A percentile compares a stretch with the other conserved stretches of the same genome.
These are phyloP conservation scores for Sipha maydis DNA, from an alignment of 2,888 invertebrate species.

Conservation along the genomic window DNA sequence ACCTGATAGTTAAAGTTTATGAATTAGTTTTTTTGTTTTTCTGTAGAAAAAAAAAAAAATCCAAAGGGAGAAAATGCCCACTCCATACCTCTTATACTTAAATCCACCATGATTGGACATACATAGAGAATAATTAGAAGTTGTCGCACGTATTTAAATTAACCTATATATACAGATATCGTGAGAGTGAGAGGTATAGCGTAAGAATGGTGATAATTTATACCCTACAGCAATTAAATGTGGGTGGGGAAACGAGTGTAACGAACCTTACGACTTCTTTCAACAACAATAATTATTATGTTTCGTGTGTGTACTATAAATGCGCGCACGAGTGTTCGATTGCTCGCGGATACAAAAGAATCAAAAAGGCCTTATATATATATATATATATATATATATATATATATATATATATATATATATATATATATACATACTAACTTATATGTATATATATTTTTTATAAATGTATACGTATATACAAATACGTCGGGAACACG, in stretches of 20 bases:
- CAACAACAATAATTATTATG: slow-evolving; percentile 28
- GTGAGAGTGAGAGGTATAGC: too few species aligned
- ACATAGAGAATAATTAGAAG: too few species aligned
- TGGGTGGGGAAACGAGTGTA: neutral
- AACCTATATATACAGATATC: too few species aligned
- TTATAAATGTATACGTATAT: neutral
- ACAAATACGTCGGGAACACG: slow-evolving; percentile 11
- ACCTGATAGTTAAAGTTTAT: too few species aligned
- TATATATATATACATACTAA: neutral
- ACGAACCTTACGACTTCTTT: neutral
- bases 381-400: neutral
- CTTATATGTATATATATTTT: neutral
- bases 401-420: neutral
- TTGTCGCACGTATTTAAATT: too few species aligned
- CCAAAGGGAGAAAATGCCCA: too few species aligned
- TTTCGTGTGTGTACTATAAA: neutral
- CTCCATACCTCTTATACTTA: too few species aligned
- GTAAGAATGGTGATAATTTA: too few species aligned
- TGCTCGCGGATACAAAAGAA: slow-evolving; percentile 5
- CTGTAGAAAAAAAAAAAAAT: too few species aligned
- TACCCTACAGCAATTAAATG: neutral
- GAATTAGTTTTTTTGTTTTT: too few species aligned
- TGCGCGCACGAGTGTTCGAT: neutral
- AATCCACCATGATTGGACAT: too few species aligned
- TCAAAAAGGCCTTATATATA: slow-evolving; percentile 17